Conservation (phyloP, 2,888 invertebrate genomes). For the Philopedon plagiatum region DNA sequence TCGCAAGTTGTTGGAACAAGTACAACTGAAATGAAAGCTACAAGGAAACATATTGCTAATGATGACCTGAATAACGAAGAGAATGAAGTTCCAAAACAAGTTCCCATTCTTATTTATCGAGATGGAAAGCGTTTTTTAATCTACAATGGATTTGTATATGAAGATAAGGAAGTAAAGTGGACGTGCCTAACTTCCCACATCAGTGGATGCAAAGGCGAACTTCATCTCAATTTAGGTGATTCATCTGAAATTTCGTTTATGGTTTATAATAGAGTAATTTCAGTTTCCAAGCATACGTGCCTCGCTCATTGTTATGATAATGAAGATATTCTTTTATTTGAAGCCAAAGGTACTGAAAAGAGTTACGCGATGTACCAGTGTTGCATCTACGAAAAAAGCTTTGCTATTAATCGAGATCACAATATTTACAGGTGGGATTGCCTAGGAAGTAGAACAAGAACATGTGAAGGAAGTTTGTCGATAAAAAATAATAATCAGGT, state of each 20-base stretch:
- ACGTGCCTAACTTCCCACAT: not conserved
- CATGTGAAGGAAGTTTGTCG: not conserved
- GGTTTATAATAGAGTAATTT: too few relatives aligned
- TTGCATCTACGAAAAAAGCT: not conserved
- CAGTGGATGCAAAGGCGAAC: not conserved
- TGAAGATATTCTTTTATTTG: not conserved
- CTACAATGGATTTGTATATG: not conserved
- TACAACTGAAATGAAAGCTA: too few relatives aligned
- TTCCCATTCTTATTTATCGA: not conserved
- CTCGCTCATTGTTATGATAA: not conserved
- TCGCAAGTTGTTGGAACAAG: too few relatives aligned
- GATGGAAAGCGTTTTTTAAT: not conserved
- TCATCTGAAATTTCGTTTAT: too few relatives aligned
- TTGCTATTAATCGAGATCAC: not conserved
- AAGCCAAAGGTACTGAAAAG: not conserved
- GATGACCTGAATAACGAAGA: too few relatives aligned
- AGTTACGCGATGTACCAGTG: not conserved
- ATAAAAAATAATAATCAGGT: not conserved
- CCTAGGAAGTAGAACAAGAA: not conserved
- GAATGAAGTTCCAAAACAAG: not conserved
- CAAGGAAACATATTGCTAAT: too few relatives aligned
- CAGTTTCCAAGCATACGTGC: not conserved
- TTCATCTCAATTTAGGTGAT: too few relatives aligned
- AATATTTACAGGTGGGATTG: constrained; percentile 8
- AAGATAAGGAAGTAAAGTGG: not conserved